Percentiles rank a stretch among this genome's conserved stretches.
Evolutionary conservation across 2,888 invertebrate species (phyloP).

Genomic region (Luperina nickerlii): DNA sequence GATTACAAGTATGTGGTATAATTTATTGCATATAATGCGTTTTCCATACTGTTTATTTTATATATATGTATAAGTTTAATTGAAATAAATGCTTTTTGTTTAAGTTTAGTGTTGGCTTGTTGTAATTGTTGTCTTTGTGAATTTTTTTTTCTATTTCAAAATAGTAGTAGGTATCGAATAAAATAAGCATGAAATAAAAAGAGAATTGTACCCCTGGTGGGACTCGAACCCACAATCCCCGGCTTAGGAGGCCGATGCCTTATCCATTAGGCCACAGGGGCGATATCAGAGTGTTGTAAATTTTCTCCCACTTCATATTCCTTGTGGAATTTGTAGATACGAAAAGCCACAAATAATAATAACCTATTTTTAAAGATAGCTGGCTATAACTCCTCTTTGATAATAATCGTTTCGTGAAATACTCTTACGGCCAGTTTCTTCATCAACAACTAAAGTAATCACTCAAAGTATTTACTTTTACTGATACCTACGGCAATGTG

Average conservation of each 20-base stretch:
- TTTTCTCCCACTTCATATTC: not conserved
- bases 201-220: conserved; percentile 91
- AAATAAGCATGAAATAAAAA: conserved; percentile 1
- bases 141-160: not conserved
- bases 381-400: not conserved
- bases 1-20: too few species aligned
- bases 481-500: too few species aligned
- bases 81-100: too few species aligned
- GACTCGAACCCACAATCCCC: conserved; percentile 94
- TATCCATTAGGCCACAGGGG: conserved; percentile 95
- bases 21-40: too few species aligned
- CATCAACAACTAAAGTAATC: too few species aligned
- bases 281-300: conserved; percentile 60
- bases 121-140: too few species aligned
- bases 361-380: not conserved
- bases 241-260: conserved; percentile 95
- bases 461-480: too few species aligned
- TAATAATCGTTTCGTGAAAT: not conserved
- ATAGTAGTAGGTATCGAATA: not conserved
- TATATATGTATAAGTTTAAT: too few species aligned
- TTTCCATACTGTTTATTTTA: too few species aligned
- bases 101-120: too few species aligned
- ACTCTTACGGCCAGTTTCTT: not conserved
- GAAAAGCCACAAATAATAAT: not conserved
- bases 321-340: too few species aligned